A percentile compares a stretch with the other conserved stretches of the same genome.
Evolutionary conservation across 2,113 vertebrate genomes (phyloP).

Genomic region (Perca flavescens): DNA sequence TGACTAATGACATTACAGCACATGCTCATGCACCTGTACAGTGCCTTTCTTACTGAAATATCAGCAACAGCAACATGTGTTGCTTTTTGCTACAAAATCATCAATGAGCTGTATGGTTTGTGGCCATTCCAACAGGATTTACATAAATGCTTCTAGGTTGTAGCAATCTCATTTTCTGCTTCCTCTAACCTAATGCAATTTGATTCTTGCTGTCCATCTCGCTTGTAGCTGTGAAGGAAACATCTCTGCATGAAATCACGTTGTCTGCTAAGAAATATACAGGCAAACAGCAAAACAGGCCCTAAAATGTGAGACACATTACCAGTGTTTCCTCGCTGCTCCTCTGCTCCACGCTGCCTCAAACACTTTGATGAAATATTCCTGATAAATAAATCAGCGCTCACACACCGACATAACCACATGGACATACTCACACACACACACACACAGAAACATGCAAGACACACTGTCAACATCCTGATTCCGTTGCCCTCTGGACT

Average conservation of each 20-base stretch:
- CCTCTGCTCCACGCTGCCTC: background rate
- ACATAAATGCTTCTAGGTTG: background rate
- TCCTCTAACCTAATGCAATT: background rate
- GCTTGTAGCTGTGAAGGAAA: constrained; percentile 7
- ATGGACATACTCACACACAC: constrained; percentile 13
- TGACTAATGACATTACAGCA: background rate
- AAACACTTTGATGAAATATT: constrained; percentile 41
- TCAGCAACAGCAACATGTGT: background rate
- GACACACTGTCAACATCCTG: constrained; percentile 51
- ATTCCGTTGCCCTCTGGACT: constrained; percentile 56
- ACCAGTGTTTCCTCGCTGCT: constrained; percentile 28
- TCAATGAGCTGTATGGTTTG: background rate
- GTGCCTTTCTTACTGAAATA: background rate
- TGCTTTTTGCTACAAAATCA: background rate
- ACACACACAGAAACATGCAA: constrained; percentile 26
- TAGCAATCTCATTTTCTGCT: background rate
- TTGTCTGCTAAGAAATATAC: background rate
- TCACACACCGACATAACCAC: constrained; percentile 21
- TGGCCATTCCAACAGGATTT: background rate
- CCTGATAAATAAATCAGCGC: constrained; percentile 64
- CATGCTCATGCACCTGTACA: background rate
- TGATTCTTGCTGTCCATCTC: background rate
- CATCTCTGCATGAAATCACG: background rate
- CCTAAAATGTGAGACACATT: background rate
- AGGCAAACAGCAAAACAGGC: background rate